Base-by-base conservation (phyloP, 2,888 invertebrate species). In the Callimorpha dominula region DNA sequence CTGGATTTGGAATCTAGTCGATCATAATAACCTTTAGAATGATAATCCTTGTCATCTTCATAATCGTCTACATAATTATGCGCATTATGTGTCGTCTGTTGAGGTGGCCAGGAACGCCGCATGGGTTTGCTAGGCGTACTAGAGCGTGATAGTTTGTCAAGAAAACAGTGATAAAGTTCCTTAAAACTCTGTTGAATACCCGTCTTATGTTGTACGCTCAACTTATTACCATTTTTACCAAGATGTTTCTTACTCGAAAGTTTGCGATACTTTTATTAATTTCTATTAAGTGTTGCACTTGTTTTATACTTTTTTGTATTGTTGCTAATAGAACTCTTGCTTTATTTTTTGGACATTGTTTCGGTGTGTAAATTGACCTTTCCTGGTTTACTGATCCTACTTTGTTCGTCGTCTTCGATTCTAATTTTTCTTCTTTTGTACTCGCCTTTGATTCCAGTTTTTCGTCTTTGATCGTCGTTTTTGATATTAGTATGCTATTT, bases 111-210 rank as follows among this genome's bases (percentile, higher is more conserved):
- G 11, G 5, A 11, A 52, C 42, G 40, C 4, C 66, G 52, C 50
- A 49, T 50, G 17, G 49, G 40, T 40, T 52, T 66, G 52, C 11
- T 52, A 40, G 15, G 50, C 40, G 40, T 31, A 5, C 8, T 52
- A 9, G 40, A 40, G 42, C 52, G 40, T 12, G 52, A 40, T 12
- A 50, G 4, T 31, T 50, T 20, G 49, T 65, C 31, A 50, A 31
- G 66, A 66, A 66, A n/a, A 40, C 66, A 66, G 40, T 66, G 42
- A 66, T 66, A 66, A 15, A 66, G n/a, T 40, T 40, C 42, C 52
- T 17, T 40, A 17, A 52, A n/a, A 17, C 49, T 52, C 8, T 40
- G 17, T 66, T 66, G 15, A 40, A 40, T n/a, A 12, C 66, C 8
- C 40, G 49, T 40, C 3, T 40, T 17, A 12, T 14, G 15, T 40